phyloP scores from a whole-genome alignment of 2,888 invertebrate species.

The Selenia dentaria region DNA sequence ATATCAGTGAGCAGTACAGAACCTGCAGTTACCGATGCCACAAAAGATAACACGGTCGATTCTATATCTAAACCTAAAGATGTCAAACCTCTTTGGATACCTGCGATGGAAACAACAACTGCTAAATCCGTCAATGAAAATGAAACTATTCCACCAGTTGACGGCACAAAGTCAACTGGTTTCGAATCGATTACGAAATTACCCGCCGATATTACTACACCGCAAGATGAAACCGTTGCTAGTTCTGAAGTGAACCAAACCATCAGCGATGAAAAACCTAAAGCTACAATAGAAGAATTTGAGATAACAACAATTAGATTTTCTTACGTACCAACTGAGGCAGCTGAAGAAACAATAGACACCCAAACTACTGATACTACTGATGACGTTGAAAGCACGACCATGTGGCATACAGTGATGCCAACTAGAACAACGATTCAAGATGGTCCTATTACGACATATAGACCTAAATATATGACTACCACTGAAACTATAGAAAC shows the following conservation, averaged over 20 bases:
- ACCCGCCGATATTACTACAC: conserved; percentile 71
- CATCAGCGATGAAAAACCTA: conserved; percentile 42
- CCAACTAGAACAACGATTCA: conserved; percentile 57
- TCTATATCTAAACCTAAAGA: conserved; percentile 38
- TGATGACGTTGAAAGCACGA: conserved; percentile 39
- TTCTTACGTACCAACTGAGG: conserved; percentile 67
- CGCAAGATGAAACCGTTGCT: conserved; percentile 61
- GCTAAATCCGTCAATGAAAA: conserved; percentile 45
- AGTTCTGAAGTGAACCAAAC: conserved; percentile 55
- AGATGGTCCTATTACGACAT: conserved; percentile 68
- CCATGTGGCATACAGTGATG: conserved; percentile 60
- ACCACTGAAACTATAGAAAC: conserved; percentile 59
- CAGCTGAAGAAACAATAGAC: conserved; percentile 43
- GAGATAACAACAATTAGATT: conserved; percentile 78
- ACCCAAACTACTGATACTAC: conserved; percentile 34
- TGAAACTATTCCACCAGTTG: conserved; percentile 60
- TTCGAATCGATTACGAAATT: conserved; percentile 81
- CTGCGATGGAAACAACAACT: conserved; percentile 50
- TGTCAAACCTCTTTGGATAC: conserved; percentile 55
- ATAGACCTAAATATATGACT: conserved; percentile 66
- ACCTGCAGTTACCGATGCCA: conserved; percentile 44
- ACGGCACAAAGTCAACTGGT: conserved; percentile 63
- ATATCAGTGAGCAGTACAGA: conserved; percentile 61
- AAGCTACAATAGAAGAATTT: conserved; percentile 62
- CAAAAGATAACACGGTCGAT: conserved; percentile 38